These are phyloP conservation scores for Craseonycteris thonglongyai DNA, from an alignment of 2,113 vertebrate genomes.

Conservation along the genomic window DNA sequence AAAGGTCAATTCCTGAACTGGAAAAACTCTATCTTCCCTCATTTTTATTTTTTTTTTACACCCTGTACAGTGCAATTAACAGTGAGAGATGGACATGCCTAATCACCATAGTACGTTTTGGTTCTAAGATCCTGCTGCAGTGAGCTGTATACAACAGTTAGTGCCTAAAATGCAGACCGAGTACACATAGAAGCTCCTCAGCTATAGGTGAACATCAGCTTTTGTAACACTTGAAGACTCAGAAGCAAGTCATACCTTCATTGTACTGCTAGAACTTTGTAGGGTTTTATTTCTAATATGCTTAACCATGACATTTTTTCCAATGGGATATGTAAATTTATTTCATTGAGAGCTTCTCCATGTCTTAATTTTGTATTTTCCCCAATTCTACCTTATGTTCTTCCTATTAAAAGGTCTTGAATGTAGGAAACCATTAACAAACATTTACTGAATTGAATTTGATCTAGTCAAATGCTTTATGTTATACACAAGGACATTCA, in stretches of 20 bases:
- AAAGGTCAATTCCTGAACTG: slow-evolving; percentile 60
- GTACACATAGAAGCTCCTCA: neutral
- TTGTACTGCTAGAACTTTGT: neutral
- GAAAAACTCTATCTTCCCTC: slow-evolving; percentile 55
- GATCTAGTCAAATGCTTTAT: neutral
- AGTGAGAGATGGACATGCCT: neutral
- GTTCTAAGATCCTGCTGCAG: neutral
- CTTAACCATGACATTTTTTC: neutral
- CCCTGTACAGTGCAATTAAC: slow-evolving; percentile 44
- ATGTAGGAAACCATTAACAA: neutral
- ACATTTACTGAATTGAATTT: neutral
- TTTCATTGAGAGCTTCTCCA: neutral
- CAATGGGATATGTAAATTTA: neutral
- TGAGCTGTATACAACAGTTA: neutral
- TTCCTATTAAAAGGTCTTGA: neutral
- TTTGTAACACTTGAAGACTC: neutral
- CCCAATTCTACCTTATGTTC: neutral
- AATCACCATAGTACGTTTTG: neutral
- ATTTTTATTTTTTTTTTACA: slow-evolving; percentile 49
- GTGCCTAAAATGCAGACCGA: neutral
- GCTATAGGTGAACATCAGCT: neutral
- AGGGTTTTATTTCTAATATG: neutral
- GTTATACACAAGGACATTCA: neutral
- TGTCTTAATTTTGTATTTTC: neutral
- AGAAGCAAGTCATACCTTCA: neutral